A percentile compares a stretch with the other conserved stretches of the same genome.
These are phyloP conservation scores for Rachycentron canadum DNA, from an alignment of 2,797 vertebrate species.

Conservation along the genomic window DNA sequence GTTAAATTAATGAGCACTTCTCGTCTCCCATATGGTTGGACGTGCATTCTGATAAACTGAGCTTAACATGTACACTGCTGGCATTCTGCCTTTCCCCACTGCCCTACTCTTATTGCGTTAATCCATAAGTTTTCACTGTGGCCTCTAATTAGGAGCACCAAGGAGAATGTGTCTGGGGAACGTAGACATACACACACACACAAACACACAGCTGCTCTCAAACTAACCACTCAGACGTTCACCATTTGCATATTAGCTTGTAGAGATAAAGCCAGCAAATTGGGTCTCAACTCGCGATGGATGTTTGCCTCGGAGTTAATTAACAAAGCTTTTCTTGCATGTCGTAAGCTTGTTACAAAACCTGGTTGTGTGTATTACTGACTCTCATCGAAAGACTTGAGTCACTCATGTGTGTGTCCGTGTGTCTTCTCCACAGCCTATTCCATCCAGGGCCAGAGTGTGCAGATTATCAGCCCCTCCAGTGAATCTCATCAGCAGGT, in stretches of 20 bases:
- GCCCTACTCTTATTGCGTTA: slow-evolving; percentile 46
- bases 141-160: slow-evolving; percentile 66
- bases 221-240: slow-evolving; percentile 53
- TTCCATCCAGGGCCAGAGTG: slow-evolving; percentile 97
- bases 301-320: slow-evolving; percentile 72
- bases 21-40: slow-evolving; percentile 48
- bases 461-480: slow-evolving; percentile 98
- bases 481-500: slow-evolving; percentile 99
- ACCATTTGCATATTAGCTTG: slow-evolving; percentile 70
- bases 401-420: slow-evolving; percentile 20
- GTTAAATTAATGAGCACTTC: slow-evolving; percentile 56
- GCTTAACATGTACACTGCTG: slow-evolving; percentile 56
- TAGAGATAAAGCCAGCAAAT: slow-evolving; percentile 71
- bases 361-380: slow-evolving; percentile 45
- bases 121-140: slow-evolving; percentile 64
- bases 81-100: slow-evolving; percentile 35
- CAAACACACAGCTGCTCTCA: slow-evolving; percentile 47
- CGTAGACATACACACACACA: not conserved
- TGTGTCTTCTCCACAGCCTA: slow-evolving; percentile 86
- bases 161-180: slow-evolving; percentile 61
- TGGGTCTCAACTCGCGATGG: slow-evolving; percentile 55
- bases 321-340: slow-evolving; percentile 69
- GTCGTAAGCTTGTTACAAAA: slow-evolving; percentile 59
- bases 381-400: slow-evolving; percentile 27
- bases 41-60: slow-evolving; percentile 19